phyloP scores from a whole-genome alignment of 2,888 invertebrate species.

The Petrolisthes cinctipes region DNA sequence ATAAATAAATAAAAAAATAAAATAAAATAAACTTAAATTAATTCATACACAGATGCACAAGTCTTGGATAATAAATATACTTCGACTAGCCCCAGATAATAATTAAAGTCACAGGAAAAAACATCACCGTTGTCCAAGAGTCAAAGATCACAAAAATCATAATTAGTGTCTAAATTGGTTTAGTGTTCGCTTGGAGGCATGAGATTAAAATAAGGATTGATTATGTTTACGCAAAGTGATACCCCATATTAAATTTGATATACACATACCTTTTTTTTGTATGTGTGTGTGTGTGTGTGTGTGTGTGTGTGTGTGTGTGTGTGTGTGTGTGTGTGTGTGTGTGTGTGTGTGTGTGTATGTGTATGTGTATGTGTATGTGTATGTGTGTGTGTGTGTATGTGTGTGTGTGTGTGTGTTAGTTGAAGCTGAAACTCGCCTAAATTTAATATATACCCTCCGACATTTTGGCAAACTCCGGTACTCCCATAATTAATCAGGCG shows the following conservation, averaged over 20 bases:
- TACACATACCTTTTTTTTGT: not conserved
- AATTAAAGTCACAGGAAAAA: too few relatives aligned
- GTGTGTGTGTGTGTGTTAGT: not conserved
- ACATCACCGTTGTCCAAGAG: too few relatives aligned
- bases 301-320: not conserved
- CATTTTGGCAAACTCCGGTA: not conserved
- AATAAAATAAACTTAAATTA: too few relatives aligned
- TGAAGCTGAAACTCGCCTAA: not conserved
- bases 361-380: not conserved
- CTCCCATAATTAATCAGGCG: not conserved
- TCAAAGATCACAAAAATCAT: too few relatives aligned
- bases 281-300: not conserved
- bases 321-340: not conserved
- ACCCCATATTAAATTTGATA: conserved; percentile 4
- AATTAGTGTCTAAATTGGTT: too few relatives aligned
- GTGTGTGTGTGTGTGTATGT: not conserved
- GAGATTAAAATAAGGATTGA: not conserved
- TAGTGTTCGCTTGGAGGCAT: too few relatives aligned
- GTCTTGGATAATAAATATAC: too few relatives aligned
- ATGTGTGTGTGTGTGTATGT: not conserved
- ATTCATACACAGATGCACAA: too few relatives aligned
- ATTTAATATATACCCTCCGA: not conserved
- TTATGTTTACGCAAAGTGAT: not conserved
- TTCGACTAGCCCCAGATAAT: too few relatives aligned
- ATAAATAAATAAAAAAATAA: too few relatives aligned